Base-by-base conservation (phyloP, 23 tunicate species). In the Phallusia fumigata region DNA sequence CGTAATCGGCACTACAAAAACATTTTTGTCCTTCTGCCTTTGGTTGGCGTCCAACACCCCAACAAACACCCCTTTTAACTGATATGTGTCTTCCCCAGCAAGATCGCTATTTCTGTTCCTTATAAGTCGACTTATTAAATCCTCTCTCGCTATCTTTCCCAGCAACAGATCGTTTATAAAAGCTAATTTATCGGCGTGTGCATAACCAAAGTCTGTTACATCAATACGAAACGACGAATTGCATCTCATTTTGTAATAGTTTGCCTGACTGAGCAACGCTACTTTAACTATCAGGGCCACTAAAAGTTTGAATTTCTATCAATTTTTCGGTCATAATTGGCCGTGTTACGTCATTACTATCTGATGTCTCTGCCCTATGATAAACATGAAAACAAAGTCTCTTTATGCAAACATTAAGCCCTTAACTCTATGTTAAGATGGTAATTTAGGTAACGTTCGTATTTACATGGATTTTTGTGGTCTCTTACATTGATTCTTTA, bases 111-210 rank as follows among this genome's bases (percentile, higher is more conserved):
- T 65, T 58, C 13, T 58, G 15, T 13, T 6, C 28, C 13, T 58
- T 58, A 3, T 58, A 22, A 58, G 28, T 28, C 81, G 32, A 44
- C 81, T 28, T 18, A 84, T 0, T 16, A 84, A 76, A 11, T 76
- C 87, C 2, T 84, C 75, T 52, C 35, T 84, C 0, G 53, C 75
- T 45, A 84, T 84, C 35, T 49, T 73, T 30, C 87, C 87, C 16
- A 84, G 75, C 31, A 84, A 45, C 52, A 84, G 81, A 76, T 84
- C 87, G 52, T 84, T 84, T 11, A 84, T 76, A 84, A 84, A 84
- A 52, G 78, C 32, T 35, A 84, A 0, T 73, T 84, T 84, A 8
- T 76, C 81, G 2, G 75, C 52, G 10, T 53, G 75, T 22, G 81
- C 33, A 58, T 84, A 84, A 0, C 87, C 87, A 58, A 84, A 84